Evolutionary conservation across 92 coral and sea anemone species (phyloP).

Genomic region (Chrysogorgia sp.): DNA sequence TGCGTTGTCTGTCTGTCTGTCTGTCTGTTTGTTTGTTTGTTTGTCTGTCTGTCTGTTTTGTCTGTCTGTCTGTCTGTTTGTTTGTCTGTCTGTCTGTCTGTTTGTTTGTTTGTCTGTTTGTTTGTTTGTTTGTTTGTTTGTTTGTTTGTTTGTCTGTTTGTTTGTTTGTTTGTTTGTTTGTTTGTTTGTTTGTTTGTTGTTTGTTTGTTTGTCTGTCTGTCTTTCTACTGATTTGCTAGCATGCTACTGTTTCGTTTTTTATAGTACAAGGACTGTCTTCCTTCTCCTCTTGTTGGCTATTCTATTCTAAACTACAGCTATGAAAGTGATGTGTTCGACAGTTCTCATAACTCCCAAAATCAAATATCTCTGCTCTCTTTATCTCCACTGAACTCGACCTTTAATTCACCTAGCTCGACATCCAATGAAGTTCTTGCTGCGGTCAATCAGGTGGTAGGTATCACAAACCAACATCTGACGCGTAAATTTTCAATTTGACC

Average conservation of each 20-base stretch:
- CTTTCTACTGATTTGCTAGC: background rate
- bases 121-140: too few species aligned
- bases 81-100: too few species aligned
- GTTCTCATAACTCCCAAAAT: slow-evolving; percentile 36
- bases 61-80: too few species aligned
- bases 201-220: too few species aligned
- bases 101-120: too few species aligned
- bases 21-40: too few species aligned
- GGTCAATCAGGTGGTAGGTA: slow-evolving; percentile 83
- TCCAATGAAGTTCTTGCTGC: slow-evolving; percentile 73
- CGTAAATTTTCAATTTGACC: background rate
- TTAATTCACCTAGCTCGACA: slow-evolving; percentile 50
- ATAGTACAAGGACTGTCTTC: slow-evolving; percentile 56
- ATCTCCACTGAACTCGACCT: slow-evolving; percentile 63
- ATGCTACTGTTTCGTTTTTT: background rate
- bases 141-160: too few species aligned
- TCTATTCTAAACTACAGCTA: slow-evolving; percentile 59
- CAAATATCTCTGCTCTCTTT: slow-evolving; percentile 72
- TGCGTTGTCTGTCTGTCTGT: too few species aligned
- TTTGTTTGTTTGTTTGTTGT: too few species aligned
- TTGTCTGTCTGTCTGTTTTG: too few species aligned
- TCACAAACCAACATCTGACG: background rate
- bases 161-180: too few species aligned
- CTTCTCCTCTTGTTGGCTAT: slow-evolving; percentile 87
- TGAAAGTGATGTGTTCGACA: slow-evolving; percentile 57